Base-by-base conservation (phyloP, 1,140 invertebrate genomes). In the Hylyphantes graminicola region DNA sequence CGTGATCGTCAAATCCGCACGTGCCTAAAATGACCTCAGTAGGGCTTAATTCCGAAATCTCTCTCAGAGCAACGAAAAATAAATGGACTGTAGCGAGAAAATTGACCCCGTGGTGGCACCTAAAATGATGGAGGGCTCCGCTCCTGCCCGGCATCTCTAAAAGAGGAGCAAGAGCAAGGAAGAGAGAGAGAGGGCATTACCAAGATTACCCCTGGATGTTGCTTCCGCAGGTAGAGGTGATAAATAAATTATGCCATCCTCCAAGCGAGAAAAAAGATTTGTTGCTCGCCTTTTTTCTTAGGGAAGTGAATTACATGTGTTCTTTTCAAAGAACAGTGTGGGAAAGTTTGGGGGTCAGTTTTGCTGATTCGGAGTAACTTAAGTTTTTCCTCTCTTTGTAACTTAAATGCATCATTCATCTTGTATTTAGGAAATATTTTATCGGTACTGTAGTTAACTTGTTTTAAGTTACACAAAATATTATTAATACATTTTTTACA, bases 171-270 rank as follows among this genome's bases (percentile, higher is more conserved):
- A 61, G 63, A 67, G 10, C 59, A 17, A 54, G 10, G 61, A 67
- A 61, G 65, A 19, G 55, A 59, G 55, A 59, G 67, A 61, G 55
- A 48, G 65, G 15, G 65, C 77, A 80, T 80, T 80, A 80, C 77
- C 65, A 67, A 80, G 77, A 80, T 80, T 80, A 80, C 77, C 67
- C 77, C 65, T 70, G 77, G 77, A 80, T 80, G 77, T 80, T 80
- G 65, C 77, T 80, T 80, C 77, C 55, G 65, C 77, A 80, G 77
- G 77, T 80, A 67, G 48, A 80, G 67, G 77, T 80, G 77, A 80
- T 80, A 68, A 80, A 78, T 78, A 78, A 78, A 78, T 78, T 78
- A 78, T 78, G 76, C 67, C 76, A 78, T 78, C 63, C 63, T 55
- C 76, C 63, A 17, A 74, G 63, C 11, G 35, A n/a, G 55, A 61